Conservation (phyloP, 2,797 vertebrate genomes). For the Periophthalmus magnuspinnatus region DNA sequence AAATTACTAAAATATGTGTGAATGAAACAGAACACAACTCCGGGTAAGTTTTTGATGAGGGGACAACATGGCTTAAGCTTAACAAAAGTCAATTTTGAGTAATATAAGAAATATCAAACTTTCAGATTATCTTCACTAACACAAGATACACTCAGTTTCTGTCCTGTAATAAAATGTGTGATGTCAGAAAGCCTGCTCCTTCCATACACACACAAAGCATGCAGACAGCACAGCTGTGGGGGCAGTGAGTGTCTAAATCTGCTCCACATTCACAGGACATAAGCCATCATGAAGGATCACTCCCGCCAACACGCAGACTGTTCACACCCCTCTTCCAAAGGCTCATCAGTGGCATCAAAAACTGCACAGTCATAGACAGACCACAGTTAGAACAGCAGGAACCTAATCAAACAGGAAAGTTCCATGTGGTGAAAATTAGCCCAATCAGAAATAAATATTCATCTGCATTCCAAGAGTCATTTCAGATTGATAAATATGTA, state of each 20-base stretch:
- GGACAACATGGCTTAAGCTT: too few relatives aligned
- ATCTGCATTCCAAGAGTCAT: too few relatives aligned
- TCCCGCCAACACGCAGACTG: conserved; percentile 4
- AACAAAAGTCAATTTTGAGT: too few relatives aligned
- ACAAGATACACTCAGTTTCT: not conserved
- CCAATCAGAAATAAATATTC: too few relatives aligned
- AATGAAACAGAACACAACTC: too few relatives aligned
- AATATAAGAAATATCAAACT: not conserved
- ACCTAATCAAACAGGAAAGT: not conserved
- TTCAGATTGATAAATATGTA: too few relatives aligned
- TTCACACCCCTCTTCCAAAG: not conserved
- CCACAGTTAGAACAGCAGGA: not conserved
- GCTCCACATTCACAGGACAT: conserved; percentile 1
- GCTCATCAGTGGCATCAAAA: not conserved
- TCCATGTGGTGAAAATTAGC: not conserved
- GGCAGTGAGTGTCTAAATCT: not conserved
- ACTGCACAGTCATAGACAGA: not conserved
- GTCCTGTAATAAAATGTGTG: not conserved
- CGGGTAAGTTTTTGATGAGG: too few relatives aligned
- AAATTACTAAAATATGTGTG: too few relatives aligned
- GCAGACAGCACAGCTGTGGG: not conserved
- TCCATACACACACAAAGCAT: not conserved
- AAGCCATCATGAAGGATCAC: not conserved
- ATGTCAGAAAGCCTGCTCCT: not conserved
- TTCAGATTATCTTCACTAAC: not conserved